Evolutionary conservation across 2,888 invertebrate species (phyloP), one percentile per base, ranked within the genome.

Genomic region (Liodrosophila aerea): DNA sequence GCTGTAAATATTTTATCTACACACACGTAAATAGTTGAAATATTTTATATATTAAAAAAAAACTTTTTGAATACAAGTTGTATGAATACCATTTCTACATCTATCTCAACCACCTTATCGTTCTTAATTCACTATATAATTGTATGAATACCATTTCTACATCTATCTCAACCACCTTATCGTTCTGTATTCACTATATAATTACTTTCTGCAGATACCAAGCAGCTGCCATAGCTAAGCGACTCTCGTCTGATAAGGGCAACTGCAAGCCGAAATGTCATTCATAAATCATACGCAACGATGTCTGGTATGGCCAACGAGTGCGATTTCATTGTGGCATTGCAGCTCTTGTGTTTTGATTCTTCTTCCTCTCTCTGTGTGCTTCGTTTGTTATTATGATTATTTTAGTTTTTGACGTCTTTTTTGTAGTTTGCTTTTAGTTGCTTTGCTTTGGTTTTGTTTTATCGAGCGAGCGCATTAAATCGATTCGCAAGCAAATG

Each of bases 401-500:
- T 46, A 33, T 54, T 60, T 59, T 53, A 9, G 36, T 44, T 51
- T 27, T 16, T 29, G n/a, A 13, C 31, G 5, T 40, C 7, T 15
- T 54, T 44, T 60, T 34, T 34, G 37, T 40, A 16, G 41, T 13
- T 11, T 5, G n/a, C 30, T 37, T 15, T 5, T 39, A 18, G 4
- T 30, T n/a, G n/a, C n/a, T 31, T 31, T 33, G n/a, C 12, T 40
- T 27, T 57, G 12, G 47, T 37, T 37, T 22, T 43, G 36, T 11
- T 36, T 46, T 29, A 9, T 31, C 15, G 41, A 30, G 56, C 52
- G 63, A 60, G 66, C 60, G 68, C 76, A 62, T 83, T 75, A 87
- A 88, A 88, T 87, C 88, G 87, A 87, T 87, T 88, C 87, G 85
- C 84, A 83, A 86, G 85, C 86, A 88, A 87, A 88, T 87, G 87